Evolutionary conservation across 2,113 vertebrate genomes (phyloP), one percentile per base, ranked within the genome.

Genomic region (Stigmatopora argus): DNA sequence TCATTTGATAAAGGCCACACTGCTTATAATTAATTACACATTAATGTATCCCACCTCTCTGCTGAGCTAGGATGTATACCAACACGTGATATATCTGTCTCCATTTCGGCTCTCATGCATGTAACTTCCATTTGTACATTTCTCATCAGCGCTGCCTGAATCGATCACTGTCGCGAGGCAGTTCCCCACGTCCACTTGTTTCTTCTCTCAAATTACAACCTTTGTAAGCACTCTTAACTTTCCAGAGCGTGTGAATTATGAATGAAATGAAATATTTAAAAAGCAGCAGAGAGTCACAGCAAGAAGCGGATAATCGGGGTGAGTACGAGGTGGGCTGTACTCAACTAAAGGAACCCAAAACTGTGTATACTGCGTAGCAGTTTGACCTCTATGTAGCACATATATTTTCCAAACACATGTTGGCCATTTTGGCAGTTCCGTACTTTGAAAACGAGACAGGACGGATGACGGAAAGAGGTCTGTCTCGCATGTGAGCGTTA

Each of bases 401-500:
- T 87, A 85, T 83, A 80, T 88, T 89, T 83, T 85, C 82, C 81
- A 72, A 88, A 87, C 88, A 90, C 87, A 83, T 90, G 89, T 88
- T 85, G 86, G 79, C 84, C 79, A 89, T 90, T 90, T 89, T 57
- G 21, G 74, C 86, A 83, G 67, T 74, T 81, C 80, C 81, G 80
- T 78, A 72, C 81, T 80, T 78, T 83, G 84, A 84, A 88, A 87
- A 82, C 71, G 75, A 87, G 83, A 87, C 84, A 71, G 75, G 79
- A 64, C 71, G 46, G 74, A 78, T 70, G 73, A 77, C 80, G 78
- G 46, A 75, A 78, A 71, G 73, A 77, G 81, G 78, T 81, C 86
- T 77, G 80, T 58, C 38, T 61, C 70, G 75, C 78, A 84, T 79
- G 72, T 79, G 84, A 86, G 81, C 65, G 60, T 3, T 83, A 85